A percentile compares a stretch with the other conserved stretches of the same genome.
Conservation (phyloP, 2,888 invertebrate species). For the Lasioglossum pauxillum region DNA sequence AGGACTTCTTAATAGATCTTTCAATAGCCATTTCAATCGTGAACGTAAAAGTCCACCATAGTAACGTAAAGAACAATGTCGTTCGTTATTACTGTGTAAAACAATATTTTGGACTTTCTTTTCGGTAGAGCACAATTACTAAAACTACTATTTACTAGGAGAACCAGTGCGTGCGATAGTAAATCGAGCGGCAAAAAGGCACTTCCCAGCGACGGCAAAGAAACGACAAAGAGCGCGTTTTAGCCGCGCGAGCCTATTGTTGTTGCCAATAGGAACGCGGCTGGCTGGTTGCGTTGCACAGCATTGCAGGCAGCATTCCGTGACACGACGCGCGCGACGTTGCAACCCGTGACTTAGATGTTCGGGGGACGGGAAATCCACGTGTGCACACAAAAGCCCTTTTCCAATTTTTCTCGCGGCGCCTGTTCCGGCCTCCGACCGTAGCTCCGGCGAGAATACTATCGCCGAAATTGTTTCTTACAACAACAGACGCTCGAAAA, state of each 20-base stretch:
- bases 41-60: no score
- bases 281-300: conserved; percentile 38
- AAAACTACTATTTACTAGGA: neutral
- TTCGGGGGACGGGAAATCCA: conserved; percentile 30
- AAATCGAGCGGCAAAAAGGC: neutral
- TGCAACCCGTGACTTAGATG: conserved; percentile 12
- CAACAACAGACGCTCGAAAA: neutral
- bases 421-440: neutral
- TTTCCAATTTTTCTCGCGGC: conserved; percentile 3
- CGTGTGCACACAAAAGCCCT: conserved; percentile 32
- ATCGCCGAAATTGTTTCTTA: conserved; percentile 26
- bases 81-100: no score
- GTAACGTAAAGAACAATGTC: no score
- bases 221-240: conserved; percentile 25
- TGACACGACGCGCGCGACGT: neutral
- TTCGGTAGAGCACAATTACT: no score
- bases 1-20: no score
- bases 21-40: no score
- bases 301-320: neutral
- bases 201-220: neutral
- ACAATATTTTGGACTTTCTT: no score
- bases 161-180: neutral
- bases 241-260: conserved; percentile 39
- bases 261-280: conserved; percentile 40
- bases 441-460: neutral